Conservation (phyloP, 2,113 vertebrate species). For the Leptobrachium leishanense region DNA sequence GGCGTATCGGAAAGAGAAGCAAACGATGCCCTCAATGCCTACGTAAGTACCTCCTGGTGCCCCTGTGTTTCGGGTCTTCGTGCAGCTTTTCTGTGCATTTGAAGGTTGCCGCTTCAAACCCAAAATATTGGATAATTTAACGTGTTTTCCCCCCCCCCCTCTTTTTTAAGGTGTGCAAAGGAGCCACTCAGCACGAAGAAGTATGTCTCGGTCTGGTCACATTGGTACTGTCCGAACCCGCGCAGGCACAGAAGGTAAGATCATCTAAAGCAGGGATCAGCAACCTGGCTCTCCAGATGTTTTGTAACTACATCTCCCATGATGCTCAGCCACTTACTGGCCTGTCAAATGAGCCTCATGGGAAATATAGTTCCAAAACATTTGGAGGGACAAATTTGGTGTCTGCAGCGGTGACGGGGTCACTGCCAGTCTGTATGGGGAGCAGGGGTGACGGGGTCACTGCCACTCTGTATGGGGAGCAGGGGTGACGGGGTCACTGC, state of each 20-base stretch:
- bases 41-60: slow-evolving; percentile 69
- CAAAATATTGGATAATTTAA: too few species aligned
- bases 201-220: slow-evolving; percentile 90
- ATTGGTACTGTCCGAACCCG: slow-evolving; percentile 79
- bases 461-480: background rate
- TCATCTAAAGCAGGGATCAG: too few species aligned
- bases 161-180: slow-evolving; percentile 85
- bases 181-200: slow-evolving; percentile 90
- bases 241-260: slow-evolving; percentile 89
- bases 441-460: background rate
- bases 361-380: too few species aligned
- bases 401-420: background rate
- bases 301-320: too few species aligned
- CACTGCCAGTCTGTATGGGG: background rate
- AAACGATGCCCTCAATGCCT: slow-evolving; percentile 89
- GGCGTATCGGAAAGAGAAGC: slow-evolving; percentile 90
- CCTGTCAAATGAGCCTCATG: too few species aligned
- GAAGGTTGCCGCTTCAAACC: too few species aligned
- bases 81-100: too few species aligned
- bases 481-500: background rate
- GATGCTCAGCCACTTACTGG: too few species aligned
- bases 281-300: too few species aligned
- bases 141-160: too few species aligned
- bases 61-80: background rate
- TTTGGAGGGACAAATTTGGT: too few species aligned